Evolutionary conservation across 2,888 invertebrate species (phyloP).

Genomic region (Mellilla xanthometata): DNA sequence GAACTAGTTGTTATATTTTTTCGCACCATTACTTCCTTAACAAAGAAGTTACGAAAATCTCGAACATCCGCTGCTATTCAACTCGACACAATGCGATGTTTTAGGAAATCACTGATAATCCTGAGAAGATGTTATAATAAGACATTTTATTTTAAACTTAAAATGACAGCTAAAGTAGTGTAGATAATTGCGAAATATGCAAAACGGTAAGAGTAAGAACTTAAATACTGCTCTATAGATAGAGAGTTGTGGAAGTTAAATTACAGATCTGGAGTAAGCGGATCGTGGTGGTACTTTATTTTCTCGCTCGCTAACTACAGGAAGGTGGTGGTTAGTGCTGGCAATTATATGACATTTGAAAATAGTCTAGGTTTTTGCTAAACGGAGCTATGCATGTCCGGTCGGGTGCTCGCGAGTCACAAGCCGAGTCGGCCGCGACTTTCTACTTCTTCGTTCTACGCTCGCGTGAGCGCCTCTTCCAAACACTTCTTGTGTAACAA

Average conservation of each 20-base stretch:
- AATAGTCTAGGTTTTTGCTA: conserved; percentile 48
- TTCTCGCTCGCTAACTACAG: conserved; percentile 43
- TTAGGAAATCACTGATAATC: conserved; percentile 57
- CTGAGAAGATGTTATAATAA: conserved; percentile 48
- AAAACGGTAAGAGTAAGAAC: not conserved
- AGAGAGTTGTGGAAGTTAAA: conserved; percentile 27
- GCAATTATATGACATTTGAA: conserved; percentile 61
- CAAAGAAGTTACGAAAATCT: conserved; percentile 21
- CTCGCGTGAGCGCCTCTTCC: conserved; percentile 56
- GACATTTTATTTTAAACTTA: conserved; percentile 18
- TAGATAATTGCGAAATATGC: no score
- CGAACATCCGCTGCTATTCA: conserved; percentile 63
- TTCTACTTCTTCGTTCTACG: conserved; percentile 57
- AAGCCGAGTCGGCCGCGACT: conserved; percentile 48
- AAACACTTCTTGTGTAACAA: conserved; percentile 63
- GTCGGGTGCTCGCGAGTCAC: conserved; percentile 56
- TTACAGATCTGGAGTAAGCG: conserved; percentile 23
- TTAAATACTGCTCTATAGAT: conserved; percentile 19
- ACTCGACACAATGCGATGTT: conserved; percentile 57
- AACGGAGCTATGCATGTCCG: conserved; percentile 43
- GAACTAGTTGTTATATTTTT: conserved; percentile 24
- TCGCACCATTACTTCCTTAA: conserved; percentile 74
- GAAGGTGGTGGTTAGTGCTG: conserved; percentile 41
- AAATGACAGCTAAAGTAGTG: conserved; percentile 7
- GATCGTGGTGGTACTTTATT: conserved; percentile 35